Evolutionary conservation across 1,140 invertebrate species (phyloP), one percentile per base, ranked within the genome.

Genomic region (Phymorhynchus buccinoides): DNA sequence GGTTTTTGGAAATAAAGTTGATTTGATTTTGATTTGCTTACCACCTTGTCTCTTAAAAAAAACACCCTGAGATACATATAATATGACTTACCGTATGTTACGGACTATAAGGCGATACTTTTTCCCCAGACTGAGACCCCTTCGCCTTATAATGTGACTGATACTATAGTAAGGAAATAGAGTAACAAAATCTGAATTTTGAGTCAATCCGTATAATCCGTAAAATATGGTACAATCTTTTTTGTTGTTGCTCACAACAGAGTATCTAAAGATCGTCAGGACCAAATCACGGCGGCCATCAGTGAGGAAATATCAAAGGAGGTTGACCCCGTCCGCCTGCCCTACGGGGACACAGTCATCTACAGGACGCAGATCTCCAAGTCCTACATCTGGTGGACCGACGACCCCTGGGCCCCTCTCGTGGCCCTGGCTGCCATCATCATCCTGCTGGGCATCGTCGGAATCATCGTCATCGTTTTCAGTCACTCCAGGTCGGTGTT

Each of bases 401-500:
- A 96, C 85, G 96, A 97, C 6, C 96, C 97, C 89, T 97, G 97
- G 14, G 97, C 97, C 80, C 97, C 96, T 9, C 94, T 98, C 9
- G 96, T 98, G 79, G 89, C 96, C 35, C 95, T 98, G 32, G 97
- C 97, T 0, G 96, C 96, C 56, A 95, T 98, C 30, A 98, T 98
- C 82, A 95, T 98, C 30, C 94, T 98, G 4, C 94, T 98, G 35
- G 96, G 96, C 3, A 94, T 96, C 27, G 96, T 96, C 81, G 97
- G 96, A 22, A 98, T 98, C 56, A 95, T 97, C 42, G 97, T 98
- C 90, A 97, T 98, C 44, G 97, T 97, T 91, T 95, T 97, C 68
- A 97, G 97, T 0, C 98, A 97, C 97, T 96, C 97, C 83, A 97
- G 96, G 97, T 97, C n/a, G n/a, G n/a, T n/a, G n/a, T n/a, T n/a